Conservation (phyloP, 1,140 invertebrate genomes). For the Odontomachus brunneus region DNA sequence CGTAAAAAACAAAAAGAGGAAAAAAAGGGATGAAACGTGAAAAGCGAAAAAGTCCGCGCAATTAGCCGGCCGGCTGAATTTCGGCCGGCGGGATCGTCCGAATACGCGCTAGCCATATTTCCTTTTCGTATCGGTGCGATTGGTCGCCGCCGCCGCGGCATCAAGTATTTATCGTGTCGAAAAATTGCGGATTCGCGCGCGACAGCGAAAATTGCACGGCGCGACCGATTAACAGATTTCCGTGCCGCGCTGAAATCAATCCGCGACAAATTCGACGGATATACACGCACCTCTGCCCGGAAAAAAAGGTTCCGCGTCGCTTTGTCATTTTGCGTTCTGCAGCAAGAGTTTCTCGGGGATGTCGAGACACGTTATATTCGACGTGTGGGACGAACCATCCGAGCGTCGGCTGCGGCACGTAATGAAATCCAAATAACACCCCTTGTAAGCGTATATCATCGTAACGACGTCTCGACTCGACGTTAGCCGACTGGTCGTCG, state of each 20-base stretch:
- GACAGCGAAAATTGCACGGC: slow-evolving; percentile 28
- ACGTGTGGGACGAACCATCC: not conserved
- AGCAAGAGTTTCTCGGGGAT: slow-evolving; percentile 1
- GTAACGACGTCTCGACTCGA: slow-evolving; percentile 70
- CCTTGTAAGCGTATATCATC: slow-evolving; percentile 72
- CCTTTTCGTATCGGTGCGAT: slow-evolving; percentile 27
- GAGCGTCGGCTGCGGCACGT: slow-evolving; percentile 56
- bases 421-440: slow-evolving; percentile 77
- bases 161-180: slow-evolving; percentile 51
- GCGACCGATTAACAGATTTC: slow-evolving; percentile 46
- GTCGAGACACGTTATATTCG: slow-evolving; percentile 3
- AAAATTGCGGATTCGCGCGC: slow-evolving; percentile 35
- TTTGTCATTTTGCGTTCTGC: slow-evolving; percentile 9
- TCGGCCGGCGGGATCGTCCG: not conserved
- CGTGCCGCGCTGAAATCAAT: slow-evolving; percentile 30
- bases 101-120: slow-evolving; percentile 15
- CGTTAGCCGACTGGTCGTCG: slow-evolving; percentile 54
- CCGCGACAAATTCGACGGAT: slow-evolving; percentile 22
- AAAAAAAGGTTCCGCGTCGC: not conserved
- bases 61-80: slow-evolving; percentile 31
- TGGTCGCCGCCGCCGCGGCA: slow-evolving; percentile 4
- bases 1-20: too few relatives aligned
- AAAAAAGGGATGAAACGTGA: not conserved
- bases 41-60: slow-evolving; percentile 22
- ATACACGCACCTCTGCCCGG: not conserved